A percentile compares a stretch with the other conserved stretches of the same genome.
phyloP scores from a whole-genome alignment of 1,140 invertebrate genomes.

The Drosophila paulistorum region DNA sequence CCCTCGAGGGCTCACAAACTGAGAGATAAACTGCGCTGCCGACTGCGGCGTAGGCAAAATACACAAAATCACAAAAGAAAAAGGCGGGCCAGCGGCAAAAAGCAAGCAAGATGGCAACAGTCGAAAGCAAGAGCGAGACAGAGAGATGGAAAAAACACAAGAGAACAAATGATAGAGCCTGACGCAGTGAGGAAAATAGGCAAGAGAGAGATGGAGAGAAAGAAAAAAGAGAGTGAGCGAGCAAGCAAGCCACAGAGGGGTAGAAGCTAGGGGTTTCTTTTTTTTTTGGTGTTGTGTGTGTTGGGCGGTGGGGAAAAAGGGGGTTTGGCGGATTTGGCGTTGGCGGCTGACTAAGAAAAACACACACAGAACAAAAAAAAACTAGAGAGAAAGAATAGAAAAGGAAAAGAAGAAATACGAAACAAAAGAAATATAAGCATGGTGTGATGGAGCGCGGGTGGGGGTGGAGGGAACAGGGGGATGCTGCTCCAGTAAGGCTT shows the following conservation, averaged over 20 bases:
- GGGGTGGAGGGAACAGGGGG: conserved; percentile 23
- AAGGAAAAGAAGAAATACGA: conserved; percentile 48
- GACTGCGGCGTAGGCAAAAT: conserved; percentile 39
- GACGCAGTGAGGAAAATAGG: not conserved
- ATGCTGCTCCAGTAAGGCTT: conserved; percentile 42
- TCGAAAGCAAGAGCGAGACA: conserved; percentile 37
- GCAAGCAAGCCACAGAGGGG: not conserved
- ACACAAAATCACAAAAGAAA: conserved; percentile 26
- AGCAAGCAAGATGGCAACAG: conserved; percentile 55
- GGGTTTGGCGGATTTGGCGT: conserved; percentile 71
- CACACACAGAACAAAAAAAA: conserved; percentile 39
- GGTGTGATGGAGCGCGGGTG: not conserved
- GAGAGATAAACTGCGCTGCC: conserved; percentile 53
- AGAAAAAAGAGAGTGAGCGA: conserved; percentile 15
- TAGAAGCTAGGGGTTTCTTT: conserved; percentile 25
- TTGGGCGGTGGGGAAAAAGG: not conserved
- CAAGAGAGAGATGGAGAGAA: not conserved
- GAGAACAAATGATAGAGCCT: not conserved
- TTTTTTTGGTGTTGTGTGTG: conserved; percentile 3
- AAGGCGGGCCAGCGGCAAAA: conserved; percentile 51
- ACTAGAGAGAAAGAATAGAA: conserved; percentile 12
- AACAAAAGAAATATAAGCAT: conserved; percentile 59
- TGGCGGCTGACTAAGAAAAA: conserved; percentile 74
- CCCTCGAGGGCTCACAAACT: conserved; percentile 40
- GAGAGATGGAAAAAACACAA: conserved; percentile 27